Conservation (phyloP, 1,140 invertebrate species). For the Platyscapa corneri region DNA sequence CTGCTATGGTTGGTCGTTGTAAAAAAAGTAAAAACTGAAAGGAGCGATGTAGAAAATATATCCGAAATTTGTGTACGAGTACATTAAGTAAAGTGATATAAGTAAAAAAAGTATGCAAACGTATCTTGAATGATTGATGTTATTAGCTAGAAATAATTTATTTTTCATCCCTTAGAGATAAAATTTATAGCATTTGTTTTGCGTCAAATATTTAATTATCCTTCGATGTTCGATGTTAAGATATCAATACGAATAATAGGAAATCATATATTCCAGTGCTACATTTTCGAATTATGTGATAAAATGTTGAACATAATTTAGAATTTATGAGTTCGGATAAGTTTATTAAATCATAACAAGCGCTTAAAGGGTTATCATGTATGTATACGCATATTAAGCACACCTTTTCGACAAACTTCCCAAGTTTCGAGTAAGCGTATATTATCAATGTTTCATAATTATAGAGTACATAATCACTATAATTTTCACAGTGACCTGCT, state of each 20-base stretch:
- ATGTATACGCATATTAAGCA: too few species aligned
- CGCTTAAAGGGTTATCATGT: too few species aligned
- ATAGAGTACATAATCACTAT: too few species aligned
- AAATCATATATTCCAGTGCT: background rate
- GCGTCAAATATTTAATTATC: background rate
- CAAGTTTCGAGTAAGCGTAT: too few species aligned
- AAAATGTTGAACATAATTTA: background rate
- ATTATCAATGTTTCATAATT: too few species aligned
- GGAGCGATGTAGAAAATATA: background rate
- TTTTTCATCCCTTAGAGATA: background rate
- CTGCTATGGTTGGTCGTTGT: background rate
- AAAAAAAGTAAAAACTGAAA: background rate
- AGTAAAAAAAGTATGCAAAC: background rate
- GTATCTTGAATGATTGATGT: background rate
- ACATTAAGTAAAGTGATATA: background rate
- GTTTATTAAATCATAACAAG: conserved; percentile 14
- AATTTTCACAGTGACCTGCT: too few species aligned
- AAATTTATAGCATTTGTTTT: background rate
- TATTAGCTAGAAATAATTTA: background rate
- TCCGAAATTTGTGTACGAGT: background rate
- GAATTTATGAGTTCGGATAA: background rate
- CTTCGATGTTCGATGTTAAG: background rate
- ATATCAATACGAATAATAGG: background rate
- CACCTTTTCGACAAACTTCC: too few species aligned
- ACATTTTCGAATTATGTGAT: background rate